Conservation (phyloP, 53 echinoderm and acorn worm species). For the Holothuria scabra region DNA sequence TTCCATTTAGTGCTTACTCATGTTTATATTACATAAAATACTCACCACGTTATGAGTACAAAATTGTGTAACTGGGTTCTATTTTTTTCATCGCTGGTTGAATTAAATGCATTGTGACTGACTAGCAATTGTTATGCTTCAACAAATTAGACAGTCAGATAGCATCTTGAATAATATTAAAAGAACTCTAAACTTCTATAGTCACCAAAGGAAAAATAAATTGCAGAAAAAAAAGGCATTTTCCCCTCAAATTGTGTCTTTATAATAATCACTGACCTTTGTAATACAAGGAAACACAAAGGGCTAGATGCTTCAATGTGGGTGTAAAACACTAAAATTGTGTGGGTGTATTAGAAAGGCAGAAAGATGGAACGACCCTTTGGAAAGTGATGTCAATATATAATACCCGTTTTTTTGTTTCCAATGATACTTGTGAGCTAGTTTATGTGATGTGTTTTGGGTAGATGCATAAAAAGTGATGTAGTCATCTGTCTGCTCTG, state of each 20-base stretch:
- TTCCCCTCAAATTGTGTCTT: slow-evolving; percentile 19
- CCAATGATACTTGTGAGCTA: neutral
- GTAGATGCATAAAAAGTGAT: neutral
- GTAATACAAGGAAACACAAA: slow-evolving; percentile 4
- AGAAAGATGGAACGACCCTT: neutral
- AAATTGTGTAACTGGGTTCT: too few relatives aligned
- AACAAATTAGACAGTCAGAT: too few relatives aligned
- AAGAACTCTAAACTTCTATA: too few relatives aligned
- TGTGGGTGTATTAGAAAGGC: slow-evolving; percentile 7
- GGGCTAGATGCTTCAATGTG: neutral
- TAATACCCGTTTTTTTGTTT: neutral
- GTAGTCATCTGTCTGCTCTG: neutral
- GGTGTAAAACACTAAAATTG: slow-evolving; percentile 20
- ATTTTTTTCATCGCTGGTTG: too few relatives aligned
- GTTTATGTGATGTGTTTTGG: neutral
- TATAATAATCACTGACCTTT: slow-evolving; percentile 39
- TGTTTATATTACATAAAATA: too few relatives aligned
- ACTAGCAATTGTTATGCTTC: too few relatives aligned
- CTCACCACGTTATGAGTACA: too few relatives aligned
- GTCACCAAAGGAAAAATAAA: too few relatives aligned
- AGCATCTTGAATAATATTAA: too few relatives aligned
- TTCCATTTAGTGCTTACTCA: too few relatives aligned
- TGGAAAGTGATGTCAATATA: slow-evolving; percentile 31
- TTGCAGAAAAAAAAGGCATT: neutral
- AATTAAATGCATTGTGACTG: too few relatives aligned